A percentile compares a stretch with the other conserved stretches of the same genome.
These are phyloP conservation scores for Galerucella pusilla DNA, from an alignment of 2,888 invertebrate species.

Conservation along the genomic window DNA sequence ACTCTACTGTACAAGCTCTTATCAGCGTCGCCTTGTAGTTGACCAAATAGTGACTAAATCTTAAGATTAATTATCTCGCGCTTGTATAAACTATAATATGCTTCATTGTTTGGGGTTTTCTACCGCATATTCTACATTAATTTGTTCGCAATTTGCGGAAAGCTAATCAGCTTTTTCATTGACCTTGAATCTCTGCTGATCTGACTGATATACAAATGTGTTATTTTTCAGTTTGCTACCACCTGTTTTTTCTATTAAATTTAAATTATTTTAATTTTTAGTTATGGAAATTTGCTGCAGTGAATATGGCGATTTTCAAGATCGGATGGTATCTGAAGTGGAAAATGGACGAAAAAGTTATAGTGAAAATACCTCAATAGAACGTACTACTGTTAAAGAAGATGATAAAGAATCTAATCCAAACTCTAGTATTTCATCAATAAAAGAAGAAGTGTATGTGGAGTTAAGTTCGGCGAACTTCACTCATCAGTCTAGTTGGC, in stretches of 20 bases:
- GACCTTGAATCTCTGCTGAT: neutral
- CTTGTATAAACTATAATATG: too few species aligned
- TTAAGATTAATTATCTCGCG: too few species aligned
- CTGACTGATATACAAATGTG: neutral
- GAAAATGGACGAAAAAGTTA: conserved; percentile 71
- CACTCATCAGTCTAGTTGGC: conserved; percentile 58
- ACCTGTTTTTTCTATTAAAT: neutral
- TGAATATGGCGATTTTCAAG: conserved; percentile 80
- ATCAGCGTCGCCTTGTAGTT: too few species aligned
- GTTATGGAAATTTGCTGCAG: conserved; percentile 85
- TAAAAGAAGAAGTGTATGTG: conserved; percentile 21
- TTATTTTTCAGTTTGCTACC: neutral
- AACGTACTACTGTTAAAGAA: conserved; percentile 15
- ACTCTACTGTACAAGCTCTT: too few species aligned
- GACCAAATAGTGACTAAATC: too few species aligned
- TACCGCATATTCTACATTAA: too few species aligned
- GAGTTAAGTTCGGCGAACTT: conserved; percentile 36
- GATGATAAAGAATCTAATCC: conserved; percentile 31
- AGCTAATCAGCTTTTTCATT: too few species aligned
- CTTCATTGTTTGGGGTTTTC: too few species aligned
- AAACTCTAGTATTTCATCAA: conserved; percentile 37
- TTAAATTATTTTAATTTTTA: conserved; percentile 58
- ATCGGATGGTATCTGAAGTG: conserved; percentile 75
- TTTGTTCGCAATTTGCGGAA: too few species aligned
- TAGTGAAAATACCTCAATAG: conserved; percentile 46